A percentile compares a stretch with the other conserved stretches of the same genome.
These are phyloP conservation scores for Periophthalmus modestus DNA, from an alignment of 2,113 vertebrate genomes.

Conservation along the genomic window DNA sequence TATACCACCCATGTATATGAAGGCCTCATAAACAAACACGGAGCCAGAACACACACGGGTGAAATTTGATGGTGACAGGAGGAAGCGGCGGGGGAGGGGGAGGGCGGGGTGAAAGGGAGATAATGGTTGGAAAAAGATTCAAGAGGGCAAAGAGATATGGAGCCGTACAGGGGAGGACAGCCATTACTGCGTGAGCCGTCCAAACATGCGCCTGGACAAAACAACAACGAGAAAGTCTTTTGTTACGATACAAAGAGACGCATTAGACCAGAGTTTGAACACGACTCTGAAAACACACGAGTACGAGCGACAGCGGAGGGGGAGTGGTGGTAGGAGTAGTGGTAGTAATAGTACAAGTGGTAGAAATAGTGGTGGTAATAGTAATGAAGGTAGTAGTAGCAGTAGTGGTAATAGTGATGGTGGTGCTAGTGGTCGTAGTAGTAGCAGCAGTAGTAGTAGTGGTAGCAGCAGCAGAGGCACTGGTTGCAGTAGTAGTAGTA, in stretches of 20 bases:
- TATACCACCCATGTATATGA: conserved; percentile 10
- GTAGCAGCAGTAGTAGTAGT: too few relatives aligned
- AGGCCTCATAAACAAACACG: neutral
- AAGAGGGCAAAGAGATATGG: neutral
- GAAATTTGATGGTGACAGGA: conserved; percentile 34
- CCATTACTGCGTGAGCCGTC: conserved; percentile 14
- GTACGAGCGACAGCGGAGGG: too few relatives aligned
- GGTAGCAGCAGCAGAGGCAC: too few relatives aligned
- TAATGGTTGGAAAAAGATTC: neutral
- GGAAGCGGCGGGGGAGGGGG: conserved; percentile 24
- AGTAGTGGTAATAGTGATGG: neutral
- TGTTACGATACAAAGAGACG: neutral
- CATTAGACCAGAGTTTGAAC: neutral
- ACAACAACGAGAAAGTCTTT: neutral
- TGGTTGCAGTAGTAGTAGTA: too few relatives aligned
- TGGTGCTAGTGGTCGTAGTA: neutral
- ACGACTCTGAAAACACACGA: neutral
- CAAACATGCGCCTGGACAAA: neutral
- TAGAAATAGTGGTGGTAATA: too few relatives aligned
- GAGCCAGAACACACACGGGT: neutral
- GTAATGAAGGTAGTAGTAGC: neutral
- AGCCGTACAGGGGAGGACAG: neutral
- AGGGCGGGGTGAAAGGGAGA: conserved; percentile 2
- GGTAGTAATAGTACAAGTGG: neutral
- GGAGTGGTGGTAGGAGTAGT: neutral